phyloP scores from a whole-genome alignment of 2,888 invertebrate species.

The Papilio demoleus region DNA sequence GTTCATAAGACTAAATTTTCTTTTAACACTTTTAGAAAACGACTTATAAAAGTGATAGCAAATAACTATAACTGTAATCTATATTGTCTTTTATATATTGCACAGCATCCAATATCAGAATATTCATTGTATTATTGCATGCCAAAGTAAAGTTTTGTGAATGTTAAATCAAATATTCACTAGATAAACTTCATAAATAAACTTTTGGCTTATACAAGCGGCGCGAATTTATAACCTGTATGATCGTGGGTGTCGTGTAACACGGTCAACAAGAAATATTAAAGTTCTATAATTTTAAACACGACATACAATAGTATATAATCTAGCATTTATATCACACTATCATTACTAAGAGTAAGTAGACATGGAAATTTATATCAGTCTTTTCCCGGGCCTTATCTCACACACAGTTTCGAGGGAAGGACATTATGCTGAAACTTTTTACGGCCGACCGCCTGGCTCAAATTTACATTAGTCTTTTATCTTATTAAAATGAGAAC shows the following conservation, averaged over 20 bases:
- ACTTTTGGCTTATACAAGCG: slow-evolving; percentile 15
- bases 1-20: too few relatives aligned
- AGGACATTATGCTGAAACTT: too few relatives aligned
- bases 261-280: slow-evolving; percentile 20
- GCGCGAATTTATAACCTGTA: slow-evolving; percentile 15
- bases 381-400: too few relatives aligned
- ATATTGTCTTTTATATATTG: too few relatives aligned
- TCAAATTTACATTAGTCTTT: too few relatives aligned
- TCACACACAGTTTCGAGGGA: too few relatives aligned
- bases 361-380: too few relatives aligned
- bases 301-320: neutral
- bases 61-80: too few relatives aligned
- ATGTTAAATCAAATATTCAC: slow-evolving; percentile 14
- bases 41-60: too few relatives aligned
- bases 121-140: neutral
- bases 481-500: too few relatives aligned
- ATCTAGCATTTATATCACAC: neutral
- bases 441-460: too few relatives aligned
- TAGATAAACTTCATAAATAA: slow-evolving; percentile 19
- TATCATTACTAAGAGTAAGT: neutral
- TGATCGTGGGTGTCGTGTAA: slow-evolving; percentile 16
- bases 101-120: neutral
- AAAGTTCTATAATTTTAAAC: slow-evolving; percentile 4
- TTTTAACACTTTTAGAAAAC: too few relatives aligned
- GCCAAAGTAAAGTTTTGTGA: neutral